Evolutionary conservation across 2,888 invertebrate species (phyloP), one percentile per base, ranked within the genome.

Genomic region (Anorthoa munda): DNA sequence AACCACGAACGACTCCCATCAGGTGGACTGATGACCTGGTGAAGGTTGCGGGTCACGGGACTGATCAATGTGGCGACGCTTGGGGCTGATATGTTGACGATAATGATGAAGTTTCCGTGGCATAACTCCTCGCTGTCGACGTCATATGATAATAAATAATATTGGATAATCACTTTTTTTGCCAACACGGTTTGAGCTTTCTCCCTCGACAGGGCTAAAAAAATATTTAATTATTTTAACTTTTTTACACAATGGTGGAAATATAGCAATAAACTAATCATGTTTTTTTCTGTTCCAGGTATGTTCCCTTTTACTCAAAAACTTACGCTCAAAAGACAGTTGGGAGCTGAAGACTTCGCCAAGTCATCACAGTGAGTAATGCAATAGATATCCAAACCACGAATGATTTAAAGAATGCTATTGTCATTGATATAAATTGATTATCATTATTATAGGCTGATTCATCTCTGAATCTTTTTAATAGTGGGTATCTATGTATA

Each of bases 351-450:
- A 45, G 23, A 51, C n/a, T 31, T 23, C 12, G 31, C n/a, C 26
- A 56, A 65, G 31, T 53, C 65, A 51, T 55, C 31, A 2, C 58
- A 55, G 79, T 79, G 66, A 79, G 70, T 79, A 63, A 75, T 53
- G 23, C n/a, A 58, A 45, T 15, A 65, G 2, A 45, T 65, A 79
- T 55, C 12, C 5, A 55, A 55, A 61, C 15, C 4, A 61, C 11
- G 31, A 75, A 56, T 60, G 51, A 74, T 72, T 71, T 51, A 26
- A 80, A 72, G 76, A 81, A 84, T 81, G 77, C 64, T 64, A 50
- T 81, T 84, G 86, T 87, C 85, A 87, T 84, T 77, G 72, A 74
- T 77, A 79, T 86, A 82, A 84, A 88, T 88, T 86, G 76, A 77
- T 74, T 46, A 63, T 46, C 67, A 56, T 67, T 66, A n/a, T 72